phyloP scores from a whole-genome alignment of 2,888 invertebrate genomes.

The Dusona sp. region DNA sequence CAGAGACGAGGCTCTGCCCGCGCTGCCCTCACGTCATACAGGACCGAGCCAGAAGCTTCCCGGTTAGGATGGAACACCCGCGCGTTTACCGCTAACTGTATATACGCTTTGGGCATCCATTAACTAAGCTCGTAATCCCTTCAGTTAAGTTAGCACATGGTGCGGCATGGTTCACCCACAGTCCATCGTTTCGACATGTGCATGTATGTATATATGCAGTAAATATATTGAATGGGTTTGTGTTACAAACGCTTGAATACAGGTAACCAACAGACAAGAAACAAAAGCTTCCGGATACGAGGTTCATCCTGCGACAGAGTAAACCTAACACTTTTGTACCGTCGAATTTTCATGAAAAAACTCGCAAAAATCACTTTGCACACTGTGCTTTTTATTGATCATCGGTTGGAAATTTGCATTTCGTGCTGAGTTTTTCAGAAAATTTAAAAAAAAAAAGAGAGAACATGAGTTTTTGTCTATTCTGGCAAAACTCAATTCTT shows the following conservation, averaged over 20 bases:
- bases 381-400: neutral
- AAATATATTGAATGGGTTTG: neutral
- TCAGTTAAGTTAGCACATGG: constrained; percentile 84
- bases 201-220: constrained; percentile 2
- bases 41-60: constrained; percentile 55
- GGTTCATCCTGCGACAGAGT: neutral
- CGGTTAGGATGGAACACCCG: constrained; percentile 28
- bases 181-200: constrained; percentile 74
- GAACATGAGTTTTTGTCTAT: neutral
- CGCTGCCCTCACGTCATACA: constrained; percentile 34
- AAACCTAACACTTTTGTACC: neutral
- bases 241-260: constrained; percentile 14
- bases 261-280: constrained; percentile 4
- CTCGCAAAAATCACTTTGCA: neutral
- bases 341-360: neutral
- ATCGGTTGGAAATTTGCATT: neutral
- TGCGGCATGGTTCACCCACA: constrained; percentile 73
- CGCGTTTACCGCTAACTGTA: constrained; percentile 69
- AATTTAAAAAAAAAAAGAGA: neutral
- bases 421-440: neutral
- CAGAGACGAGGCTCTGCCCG: constrained; percentile 27
- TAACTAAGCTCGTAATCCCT: constrained; percentile 84
- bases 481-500: too few relatives aligned
- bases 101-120: constrained; percentile 79
- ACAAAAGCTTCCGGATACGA: constrained; percentile 8